A percentile compares a stretch with the other conserved stretches of the same genome.
These are phyloP conservation scores for Sinohyriopsis cumingii DNA, from an alignment of 2,888 invertebrate species.

Conservation along the genomic window DNA sequence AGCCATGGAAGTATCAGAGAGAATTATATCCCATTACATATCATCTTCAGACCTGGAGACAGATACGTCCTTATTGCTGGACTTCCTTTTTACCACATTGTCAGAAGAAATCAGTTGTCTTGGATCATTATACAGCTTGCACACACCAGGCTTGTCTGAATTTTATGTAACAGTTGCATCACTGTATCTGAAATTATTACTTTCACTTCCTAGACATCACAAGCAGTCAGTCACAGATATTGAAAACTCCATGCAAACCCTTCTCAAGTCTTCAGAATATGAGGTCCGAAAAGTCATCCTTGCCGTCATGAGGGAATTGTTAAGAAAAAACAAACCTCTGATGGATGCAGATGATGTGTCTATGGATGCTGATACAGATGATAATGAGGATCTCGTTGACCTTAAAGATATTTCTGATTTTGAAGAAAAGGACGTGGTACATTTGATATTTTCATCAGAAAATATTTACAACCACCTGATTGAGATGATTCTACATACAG, in stretches of 20 bases:
- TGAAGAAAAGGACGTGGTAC: not conserved
- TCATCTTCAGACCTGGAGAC: too few species aligned
- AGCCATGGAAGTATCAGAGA: conserved; percentile 37
- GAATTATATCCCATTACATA: not conserved
- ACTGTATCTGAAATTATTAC: conserved; percentile 9
- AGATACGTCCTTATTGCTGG: too few species aligned
- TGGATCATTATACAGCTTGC: conserved; percentile 12
- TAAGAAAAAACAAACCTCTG: not conserved
- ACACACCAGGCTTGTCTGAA: conserved; percentile 42
- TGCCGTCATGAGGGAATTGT: conserved; percentile 6
- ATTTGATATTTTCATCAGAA: not conserved
- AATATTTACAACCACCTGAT: conserved; percentile 27
- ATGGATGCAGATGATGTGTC: not conserved
- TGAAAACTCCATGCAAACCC: conserved; percentile 12
- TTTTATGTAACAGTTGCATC: conserved; percentile 33
- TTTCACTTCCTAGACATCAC: not conserved
- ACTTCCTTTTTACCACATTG: too few species aligned
- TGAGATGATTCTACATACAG: conserved; percentile 29
- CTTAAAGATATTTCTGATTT: not conserved
- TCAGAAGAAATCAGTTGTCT: too few species aligned
- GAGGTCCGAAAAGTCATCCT: conserved; percentile 25
- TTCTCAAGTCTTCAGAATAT: conserved; percentile 26
- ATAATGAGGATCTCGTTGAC: conserved; percentile 2
- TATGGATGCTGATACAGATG: not conserved
- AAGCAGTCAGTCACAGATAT: too few species aligned